These are phyloP conservation scores for Esperia sulphurella DNA, from an alignment of 2,888 invertebrate genomes.

Conservation along the genomic window DNA sequence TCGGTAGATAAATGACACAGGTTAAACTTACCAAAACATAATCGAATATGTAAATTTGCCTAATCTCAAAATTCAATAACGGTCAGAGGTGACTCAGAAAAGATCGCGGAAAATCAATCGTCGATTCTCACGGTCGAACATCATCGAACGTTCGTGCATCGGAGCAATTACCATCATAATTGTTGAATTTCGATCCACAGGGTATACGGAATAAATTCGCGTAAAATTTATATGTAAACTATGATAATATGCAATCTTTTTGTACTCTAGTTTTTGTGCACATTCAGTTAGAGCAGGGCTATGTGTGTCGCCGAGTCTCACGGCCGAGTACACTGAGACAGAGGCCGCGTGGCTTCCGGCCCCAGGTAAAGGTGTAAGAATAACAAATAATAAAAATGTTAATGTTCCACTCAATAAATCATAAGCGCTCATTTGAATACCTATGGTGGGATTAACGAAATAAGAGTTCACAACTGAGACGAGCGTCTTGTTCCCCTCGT, in stretches of 20 bases:
- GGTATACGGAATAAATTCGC: constrained; percentile 74
- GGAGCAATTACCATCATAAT: constrained; percentile 74
- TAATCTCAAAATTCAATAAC: constrained; percentile 39
- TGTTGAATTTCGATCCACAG: constrained; percentile 61
- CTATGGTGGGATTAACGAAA: constrained; percentile 72
- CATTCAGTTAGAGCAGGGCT: constrained; percentile 40
- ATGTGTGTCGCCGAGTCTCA: constrained; percentile 64
- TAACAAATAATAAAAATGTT: constrained; percentile 81
- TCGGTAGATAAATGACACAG: not conserved
- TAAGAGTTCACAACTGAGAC: constrained; percentile 52
- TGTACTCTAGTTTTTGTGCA: constrained; percentile 54
- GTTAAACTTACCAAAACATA: constrained; percentile 21
- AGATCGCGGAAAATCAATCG: constrained; percentile 70
- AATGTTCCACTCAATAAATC: constrained; percentile 81
- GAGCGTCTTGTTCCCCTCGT: constrained; percentile 31
- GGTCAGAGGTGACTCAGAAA: constrained; percentile 48
- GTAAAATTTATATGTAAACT: constrained; percentile 79
- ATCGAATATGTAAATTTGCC: constrained; percentile 46
- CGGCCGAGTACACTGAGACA: constrained; percentile 74
- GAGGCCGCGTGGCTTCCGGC: constrained; percentile 77
- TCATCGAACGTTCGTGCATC: constrained; percentile 71
- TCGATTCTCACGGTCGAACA: constrained; percentile 74
- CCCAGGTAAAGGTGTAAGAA: constrained; percentile 74
- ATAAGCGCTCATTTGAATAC: constrained; percentile 78
- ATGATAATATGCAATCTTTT: constrained; percentile 73